Base-by-base conservation (phyloP, 1,140 invertebrate genomes). In the Ladona fulva region DNA sequence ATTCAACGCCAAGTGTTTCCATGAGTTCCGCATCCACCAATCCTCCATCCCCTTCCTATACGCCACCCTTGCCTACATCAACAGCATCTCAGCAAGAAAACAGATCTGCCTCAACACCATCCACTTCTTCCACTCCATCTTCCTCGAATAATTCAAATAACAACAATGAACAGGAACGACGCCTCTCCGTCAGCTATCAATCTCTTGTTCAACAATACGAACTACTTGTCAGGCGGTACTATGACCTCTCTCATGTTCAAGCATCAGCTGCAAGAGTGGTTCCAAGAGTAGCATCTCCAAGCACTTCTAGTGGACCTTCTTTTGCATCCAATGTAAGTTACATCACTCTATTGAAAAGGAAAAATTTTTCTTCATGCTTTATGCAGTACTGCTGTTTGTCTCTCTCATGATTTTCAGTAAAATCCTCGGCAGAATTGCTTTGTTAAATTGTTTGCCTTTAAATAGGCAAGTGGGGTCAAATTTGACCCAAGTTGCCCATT, bases 201-300 rank as follows among this genome's bases (percentile, higher is more conserved):
- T 86, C 85, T 79, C 83, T 87, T 78, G 85, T 88, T 12, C 83
- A 86, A 78, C 85, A 87, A 78, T 88, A 88, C 80, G 86, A 87
- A 80, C 83, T 84, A 24, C 79, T 88, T 10, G 86, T 87, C 7
- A 84, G 86, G 79, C 82, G 86, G 77, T 89, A 87, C 81, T 84
- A 85, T 74, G 83, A 87, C 75, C 80, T 88, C 11, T 85, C 86
- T 76, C 82, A 86, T 78, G n/a, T n/a, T n/a, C n/a, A n/a, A n/a
- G 84, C 84, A 42, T 83, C 85, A 66, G 84, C 84, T 78, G 76
- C 76, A 6, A 16, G 52, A 66, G 52, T 16, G 52, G n/a, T 66
- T 66, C 29, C 29, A 5, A 37, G 29, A 78, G 76, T 75, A 76
- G 79, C 7, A 22, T 66, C 59, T 5, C 22, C 42, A 19, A 75